Base-by-base conservation (phyloP, 1,140 invertebrate genomes). In the Drosophila fuyamai region DNA sequence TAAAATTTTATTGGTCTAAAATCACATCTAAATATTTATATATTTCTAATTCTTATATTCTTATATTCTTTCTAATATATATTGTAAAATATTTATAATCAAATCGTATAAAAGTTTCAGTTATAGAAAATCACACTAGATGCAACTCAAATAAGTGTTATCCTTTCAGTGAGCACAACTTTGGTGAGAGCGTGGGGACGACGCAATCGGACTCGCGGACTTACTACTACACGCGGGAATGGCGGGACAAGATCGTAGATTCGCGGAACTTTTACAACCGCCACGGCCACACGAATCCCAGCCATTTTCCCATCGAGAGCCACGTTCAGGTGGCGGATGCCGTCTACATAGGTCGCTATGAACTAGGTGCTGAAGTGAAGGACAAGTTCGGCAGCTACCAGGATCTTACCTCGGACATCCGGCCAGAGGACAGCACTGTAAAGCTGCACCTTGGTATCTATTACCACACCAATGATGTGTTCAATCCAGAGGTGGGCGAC, bases 381-480 rank as follows among this genome's bases (percentile, higher is more conserved):
- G 93, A 95, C 4, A 96, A 96, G 92, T 97, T 97, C 65, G 94
- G 92, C 44, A 95, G 96, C 76, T 97, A 95, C 91, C 94, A 95
- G 32, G 95, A 96, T 90, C 94, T 98, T 51, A 97, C 97, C 43
- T 96, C 96, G 35, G 97, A 97, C 88, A 96, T 97, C 63, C 93
- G 96, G 76, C 97, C 97, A 1, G 96, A 97, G 57, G 94, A 95
- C 46, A 94, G 92, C 79, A 95, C 97, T 77, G 96, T 97, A 2
- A 97, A 97, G 93, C 94, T 98, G 76, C 97, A 98, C 89, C 95
- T 96, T 50, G 97, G 96, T 4, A 94, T 97, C 41, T 98, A 97
- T 91, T 97, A 97, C 90, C 96, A 97, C 74, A 95, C 95, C 10
- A 93, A 94, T 47, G 96, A 97, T 93, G 95, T 97, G n/a, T 95